phyloP scores from a whole-genome alignment of 2,113 vertebrate genomes.

The Mionectes macconnelli region DNA sequence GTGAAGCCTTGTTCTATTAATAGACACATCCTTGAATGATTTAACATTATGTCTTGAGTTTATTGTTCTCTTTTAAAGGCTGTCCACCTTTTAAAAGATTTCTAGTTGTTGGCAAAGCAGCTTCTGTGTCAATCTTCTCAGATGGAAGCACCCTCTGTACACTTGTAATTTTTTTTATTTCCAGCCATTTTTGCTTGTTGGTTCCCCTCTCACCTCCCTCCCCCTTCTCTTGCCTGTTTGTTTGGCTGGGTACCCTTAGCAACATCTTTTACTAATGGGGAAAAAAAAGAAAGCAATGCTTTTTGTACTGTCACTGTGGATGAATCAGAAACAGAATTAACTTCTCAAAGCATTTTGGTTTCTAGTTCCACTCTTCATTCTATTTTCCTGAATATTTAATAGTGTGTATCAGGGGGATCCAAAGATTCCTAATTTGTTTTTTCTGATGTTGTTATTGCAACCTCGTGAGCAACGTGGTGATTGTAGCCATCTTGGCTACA shows the following conservation, averaged over 20 bases:
- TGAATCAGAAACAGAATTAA: constrained; percentile 13
- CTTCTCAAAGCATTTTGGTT: background rate
- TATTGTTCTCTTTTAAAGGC: background rate
- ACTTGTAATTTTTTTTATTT: background rate
- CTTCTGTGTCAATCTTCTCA: background rate
- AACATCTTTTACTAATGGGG: background rate
- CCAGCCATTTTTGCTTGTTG: background rate
- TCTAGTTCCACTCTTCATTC: background rate
- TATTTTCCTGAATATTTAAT: background rate
- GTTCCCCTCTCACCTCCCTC: too few species aligned
- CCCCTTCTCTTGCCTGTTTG: background rate
- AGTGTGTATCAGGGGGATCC: background rate
- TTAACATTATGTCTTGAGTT: background rate
- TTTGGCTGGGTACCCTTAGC: background rate
- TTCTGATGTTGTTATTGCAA: background rate
- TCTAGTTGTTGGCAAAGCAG: background rate
- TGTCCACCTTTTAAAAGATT: background rate
- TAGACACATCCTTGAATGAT: background rate
- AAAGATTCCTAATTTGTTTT: background rate
- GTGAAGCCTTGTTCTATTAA: background rate
- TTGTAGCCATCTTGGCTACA: background rate
- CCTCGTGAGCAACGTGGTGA: background rate
- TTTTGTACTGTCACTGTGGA: background rate
- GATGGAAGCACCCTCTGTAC: background rate
- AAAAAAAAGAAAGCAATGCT: background rate